These are phyloP conservation scores for Andrena trimmerana DNA, from an alignment of 2,888 invertebrate genomes.

Conservation along the genomic window DNA sequence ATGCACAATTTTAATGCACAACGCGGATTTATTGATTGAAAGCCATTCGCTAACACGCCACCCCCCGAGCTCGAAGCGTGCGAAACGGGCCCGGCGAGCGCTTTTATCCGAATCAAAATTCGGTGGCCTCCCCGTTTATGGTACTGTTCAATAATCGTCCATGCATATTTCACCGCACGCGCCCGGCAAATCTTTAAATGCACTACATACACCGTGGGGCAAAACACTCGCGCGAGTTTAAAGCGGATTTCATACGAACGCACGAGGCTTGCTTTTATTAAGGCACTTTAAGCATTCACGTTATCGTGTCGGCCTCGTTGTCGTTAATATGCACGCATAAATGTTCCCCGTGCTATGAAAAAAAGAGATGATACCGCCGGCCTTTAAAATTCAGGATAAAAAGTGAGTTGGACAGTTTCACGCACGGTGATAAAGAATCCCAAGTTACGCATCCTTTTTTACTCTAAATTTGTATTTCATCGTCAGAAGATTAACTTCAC, in stretches of 20 bases:
- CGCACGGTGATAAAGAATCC: not conserved
- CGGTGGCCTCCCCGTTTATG: slow-evolving; percentile 63
- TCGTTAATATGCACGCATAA: slow-evolving; percentile 16
- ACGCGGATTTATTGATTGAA: slow-evolving; percentile 40
- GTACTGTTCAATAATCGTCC: slow-evolving; percentile 70
- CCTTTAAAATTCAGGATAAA: not conserved
- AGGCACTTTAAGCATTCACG: slow-evolving; percentile 35
- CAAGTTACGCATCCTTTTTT: too few relatives aligned
- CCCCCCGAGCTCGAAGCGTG: slow-evolving; percentile 25
- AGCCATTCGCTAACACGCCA: not conserved
- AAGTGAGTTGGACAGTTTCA: not conserved
- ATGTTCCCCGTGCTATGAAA: slow-evolving; percentile 4
- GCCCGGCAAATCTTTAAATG: slow-evolving; percentile 69
- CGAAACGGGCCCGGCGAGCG: slow-evolving; percentile 39
- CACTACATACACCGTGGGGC: slow-evolving; percentile 53
- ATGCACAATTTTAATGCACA: slow-evolving; percentile 5
- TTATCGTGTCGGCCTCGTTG: slow-evolving; percentile 29
- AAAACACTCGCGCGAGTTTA: slow-evolving; percentile 67
- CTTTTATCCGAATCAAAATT: slow-evolving; percentile 71
- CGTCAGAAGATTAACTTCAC: too few relatives aligned
- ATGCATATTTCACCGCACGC: slow-evolving; percentile 73
- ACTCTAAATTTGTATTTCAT: not conserved
- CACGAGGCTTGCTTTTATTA: slow-evolving; percentile 11
- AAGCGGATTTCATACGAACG: slow-evolving; percentile 67
- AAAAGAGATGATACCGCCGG: not conserved